These are phyloP conservation scores for Drosophila stalkeri DNA, from an alignment of 2,888 invertebrate genomes.

Conservation along the genomic window DNA sequence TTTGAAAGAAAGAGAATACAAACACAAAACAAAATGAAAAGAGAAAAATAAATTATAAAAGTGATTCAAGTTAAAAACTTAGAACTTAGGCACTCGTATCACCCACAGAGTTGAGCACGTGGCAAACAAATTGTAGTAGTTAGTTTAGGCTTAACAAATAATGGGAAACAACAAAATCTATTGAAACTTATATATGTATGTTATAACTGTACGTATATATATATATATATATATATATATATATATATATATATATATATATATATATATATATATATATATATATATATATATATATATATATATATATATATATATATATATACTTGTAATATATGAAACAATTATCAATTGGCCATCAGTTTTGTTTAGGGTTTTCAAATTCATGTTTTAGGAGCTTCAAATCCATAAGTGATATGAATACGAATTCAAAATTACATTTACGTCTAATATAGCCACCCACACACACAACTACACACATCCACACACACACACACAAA, in stretches of 20 bases:
- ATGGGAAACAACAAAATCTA: conserved; percentile 13
- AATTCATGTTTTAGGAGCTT: conserved; percentile 77
- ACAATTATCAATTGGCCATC: conserved; percentile 50
- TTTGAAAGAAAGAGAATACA: conserved; percentile 58
- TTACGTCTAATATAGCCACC: conserved; percentile 27
- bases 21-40: conserved; percentile 26
- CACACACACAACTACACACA: conserved; percentile 29
- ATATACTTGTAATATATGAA: conserved; percentile 25
- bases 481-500: conserved; percentile 27
- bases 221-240: conserved; percentile 27
- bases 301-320: not conserved
- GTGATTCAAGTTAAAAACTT: conserved; percentile 82
- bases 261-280: conserved; percentile 22
- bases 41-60: conserved; percentile 25
- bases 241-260: conserved; percentile 24
- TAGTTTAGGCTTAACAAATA: conserved; percentile 60
- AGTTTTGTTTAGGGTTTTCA: conserved; percentile 77
- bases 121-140: conserved; percentile 74
- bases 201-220: not conserved
- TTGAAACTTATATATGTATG: conserved; percentile 3
- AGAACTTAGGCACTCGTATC: conserved; percentile 73
- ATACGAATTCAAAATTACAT: conserved; percentile 76
- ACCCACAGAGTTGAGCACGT: conserved; percentile 70
- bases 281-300: conserved; percentile 13
- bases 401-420: conserved; percentile 76